Base-by-base conservation (phyloP, 1,140 invertebrate species). In the Drosophila setifemur region DNA sequence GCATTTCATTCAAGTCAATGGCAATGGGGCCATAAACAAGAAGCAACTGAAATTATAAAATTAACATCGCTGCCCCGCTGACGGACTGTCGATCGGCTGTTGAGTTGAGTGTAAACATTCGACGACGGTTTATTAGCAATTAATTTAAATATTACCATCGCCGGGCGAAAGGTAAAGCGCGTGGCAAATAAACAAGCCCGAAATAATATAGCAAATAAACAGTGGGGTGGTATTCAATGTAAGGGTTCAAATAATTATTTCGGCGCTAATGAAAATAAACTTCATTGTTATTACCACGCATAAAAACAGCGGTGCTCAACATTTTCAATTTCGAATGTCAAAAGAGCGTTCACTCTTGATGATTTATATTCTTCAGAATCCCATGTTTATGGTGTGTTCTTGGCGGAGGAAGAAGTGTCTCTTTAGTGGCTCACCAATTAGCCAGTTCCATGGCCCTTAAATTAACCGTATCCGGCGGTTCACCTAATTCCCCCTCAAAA, bases 91-190 rank as follows among this genome's bases (percentile, higher is more conserved):
- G 55, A 57, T 42, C 44, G 58, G 47, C n/a, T n/a, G 37, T 42
- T 57, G 79, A 45, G 43, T 26, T 40, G 49, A 58, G 35, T 61
- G 57, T 86, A 85, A 87, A 86, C 82, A 86, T 54, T 39, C 43
- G 55, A 39, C 61, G 75, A 43, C 55, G 47, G 71, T 86, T 81
- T 79, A 79, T 76, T 68, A 66, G 57, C 76, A 85, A 85, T 86
- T 85, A 85, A 86, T 85, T 81, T 86, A 60, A 75, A 81, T 85
- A 83, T 71, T 81, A 68, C 48, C 52, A 71, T 74, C 60, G 71
- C 66, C 43, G 35, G 53, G 37, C 47, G 25, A 75, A 60, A 64
- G 63, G 66, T 68, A 81, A 61, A 60, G 29, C 73, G 54, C 64
- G 73, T 85, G 79, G 79, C 71, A 49, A 60, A 63, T 85, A 78